Evolutionary conservation across 30 jellyfish, hydroid and myxozoan genomes (phyloP).

Genomic region (Chrysaora quinquecirrha): DNA sequence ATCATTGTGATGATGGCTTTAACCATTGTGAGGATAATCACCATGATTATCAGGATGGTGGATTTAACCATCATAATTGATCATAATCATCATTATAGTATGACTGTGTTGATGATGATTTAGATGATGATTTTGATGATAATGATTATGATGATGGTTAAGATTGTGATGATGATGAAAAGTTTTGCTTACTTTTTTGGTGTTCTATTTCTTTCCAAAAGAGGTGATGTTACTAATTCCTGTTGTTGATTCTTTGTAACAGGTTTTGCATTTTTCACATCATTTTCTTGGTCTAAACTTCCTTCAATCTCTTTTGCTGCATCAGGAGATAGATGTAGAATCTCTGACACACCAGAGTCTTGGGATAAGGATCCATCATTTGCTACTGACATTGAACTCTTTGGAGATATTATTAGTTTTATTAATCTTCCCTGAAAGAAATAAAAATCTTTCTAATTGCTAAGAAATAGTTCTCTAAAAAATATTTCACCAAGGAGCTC

Average conservation of each 20-base stretch:
- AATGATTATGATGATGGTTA: too few species aligned
- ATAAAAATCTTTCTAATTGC: too few species aligned
- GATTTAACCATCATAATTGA: too few species aligned
- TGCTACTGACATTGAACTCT: not conserved
- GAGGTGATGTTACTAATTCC: not conserved
- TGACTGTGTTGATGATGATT: too few species aligned
- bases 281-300: not conserved
- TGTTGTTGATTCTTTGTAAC: not conserved
- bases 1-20: too few species aligned
- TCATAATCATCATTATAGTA: too few species aligned
- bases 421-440: slow-evolving; percentile 45
- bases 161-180: too few species aligned
- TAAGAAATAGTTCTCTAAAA: too few species aligned
- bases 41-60: too few species aligned
- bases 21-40: too few species aligned
- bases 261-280: not conserved
- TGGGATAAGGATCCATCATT: slow-evolving; percentile 26
- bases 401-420: slow-evolving; percentile 22
- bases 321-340: not conserved
- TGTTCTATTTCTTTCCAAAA: not conserved
- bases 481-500: too few species aligned
- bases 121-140: too few species aligned
- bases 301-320: not conserved
- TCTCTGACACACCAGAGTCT: slow-evolving; percentile 50
- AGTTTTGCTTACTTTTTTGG: not conserved